Conservation (phyloP, 1,140 invertebrate genomes). For the Bombyx mandarina region DNA sequence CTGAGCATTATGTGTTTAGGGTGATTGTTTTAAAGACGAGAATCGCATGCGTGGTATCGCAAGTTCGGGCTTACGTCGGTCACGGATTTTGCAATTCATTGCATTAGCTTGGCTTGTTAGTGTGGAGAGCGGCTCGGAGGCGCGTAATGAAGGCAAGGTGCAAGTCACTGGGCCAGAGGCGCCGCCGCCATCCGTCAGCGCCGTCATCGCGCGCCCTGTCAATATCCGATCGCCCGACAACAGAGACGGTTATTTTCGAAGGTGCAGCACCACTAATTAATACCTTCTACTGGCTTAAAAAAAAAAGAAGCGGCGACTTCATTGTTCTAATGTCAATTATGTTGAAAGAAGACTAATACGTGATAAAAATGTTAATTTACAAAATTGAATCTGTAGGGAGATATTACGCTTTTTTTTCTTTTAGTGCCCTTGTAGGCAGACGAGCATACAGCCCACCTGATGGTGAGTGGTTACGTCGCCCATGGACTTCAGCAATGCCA, state of each 20-base stretch:
- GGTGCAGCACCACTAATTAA: slow-evolving; percentile 62
- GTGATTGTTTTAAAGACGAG: slow-evolving; percentile 15
- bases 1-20: slow-evolving; percentile 20
- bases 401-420: too few species aligned
- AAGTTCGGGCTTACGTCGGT: slow-evolving; percentile 15
- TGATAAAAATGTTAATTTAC: too few species aligned
- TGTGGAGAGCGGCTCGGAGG: slow-evolving; percentile 20
- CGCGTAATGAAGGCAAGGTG: slow-evolving; percentile 52
- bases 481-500: too few species aligned
- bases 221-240: slow-evolving; percentile 53
- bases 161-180: slow-evolving; percentile 61
- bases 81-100: slow-evolving; percentile 61
- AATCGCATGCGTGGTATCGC: slow-evolving; percentile 13
- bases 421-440: too few species aligned
- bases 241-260: slow-evolving; percentile 59
- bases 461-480: too few species aligned
- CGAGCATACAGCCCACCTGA: too few species aligned
- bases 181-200: slow-evolving; percentile 34
- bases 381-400: too few species aligned
- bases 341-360: slow-evolving; percentile 10
- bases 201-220: slow-evolving; percentile 49
- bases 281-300: slow-evolving; percentile 42
- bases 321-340: slow-evolving; percentile 46
- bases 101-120: slow-evolving; percentile 67
- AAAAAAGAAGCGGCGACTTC: slow-evolving; percentile 39